phyloP scores from a whole-genome alignment of 2,888 invertebrate species.

The Dastarcus helophoroides region DNA sequence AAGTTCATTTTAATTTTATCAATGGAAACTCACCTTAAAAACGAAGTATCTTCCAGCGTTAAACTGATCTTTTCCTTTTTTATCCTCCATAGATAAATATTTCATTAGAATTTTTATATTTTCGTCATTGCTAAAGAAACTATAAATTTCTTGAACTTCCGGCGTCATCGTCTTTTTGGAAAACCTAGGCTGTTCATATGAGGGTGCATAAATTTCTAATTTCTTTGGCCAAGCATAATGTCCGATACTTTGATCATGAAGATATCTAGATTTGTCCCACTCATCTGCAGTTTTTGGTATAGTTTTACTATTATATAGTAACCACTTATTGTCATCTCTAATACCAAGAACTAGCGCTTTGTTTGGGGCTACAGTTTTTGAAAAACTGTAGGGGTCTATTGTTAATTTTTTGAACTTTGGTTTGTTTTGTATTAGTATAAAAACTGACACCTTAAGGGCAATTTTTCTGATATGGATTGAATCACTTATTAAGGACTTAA shows the following conservation, averaged over 20 bases:
- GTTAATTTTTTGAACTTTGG: slow-evolving; percentile 47
- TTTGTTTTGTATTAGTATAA: slow-evolving; percentile 62
- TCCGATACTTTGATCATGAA: slow-evolving; percentile 53
- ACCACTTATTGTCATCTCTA: slow-evolving; percentile 62
- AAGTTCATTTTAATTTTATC: not conserved
- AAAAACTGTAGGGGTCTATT: slow-evolving; percentile 43
- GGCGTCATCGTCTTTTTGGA: slow-evolving; percentile 45
- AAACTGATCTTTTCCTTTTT: slow-evolving; percentile 76
- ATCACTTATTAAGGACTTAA: slow-evolving; percentile 59
- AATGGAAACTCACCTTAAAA: slow-evolving; percentile 51
- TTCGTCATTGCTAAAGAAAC: slow-evolving; percentile 53
- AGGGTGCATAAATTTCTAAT: slow-evolving; percentile 54
- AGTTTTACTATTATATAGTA: slow-evolving; percentile 52
- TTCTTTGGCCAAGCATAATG: slow-evolving; percentile 44
- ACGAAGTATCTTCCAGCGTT: slow-evolving; percentile 53
- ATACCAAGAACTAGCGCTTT: slow-evolving; percentile 39
- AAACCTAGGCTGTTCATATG: slow-evolving; percentile 46
- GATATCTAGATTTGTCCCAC: slow-evolving; percentile 62
- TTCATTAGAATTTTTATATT: slow-evolving; percentile 60
- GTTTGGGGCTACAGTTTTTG: slow-evolving; percentile 16
- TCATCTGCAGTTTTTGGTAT: slow-evolving; percentile 52
- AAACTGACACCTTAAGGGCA: slow-evolving; percentile 50
- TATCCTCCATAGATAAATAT: slow-evolving; percentile 71
- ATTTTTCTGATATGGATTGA: slow-evolving; percentile 67
- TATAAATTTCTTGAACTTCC: slow-evolving; percentile 52